These are phyloP conservation scores for Trichechus manatus DNA, from an alignment of 2,113 vertebrate genomes.

Conservation along the genomic window DNA sequence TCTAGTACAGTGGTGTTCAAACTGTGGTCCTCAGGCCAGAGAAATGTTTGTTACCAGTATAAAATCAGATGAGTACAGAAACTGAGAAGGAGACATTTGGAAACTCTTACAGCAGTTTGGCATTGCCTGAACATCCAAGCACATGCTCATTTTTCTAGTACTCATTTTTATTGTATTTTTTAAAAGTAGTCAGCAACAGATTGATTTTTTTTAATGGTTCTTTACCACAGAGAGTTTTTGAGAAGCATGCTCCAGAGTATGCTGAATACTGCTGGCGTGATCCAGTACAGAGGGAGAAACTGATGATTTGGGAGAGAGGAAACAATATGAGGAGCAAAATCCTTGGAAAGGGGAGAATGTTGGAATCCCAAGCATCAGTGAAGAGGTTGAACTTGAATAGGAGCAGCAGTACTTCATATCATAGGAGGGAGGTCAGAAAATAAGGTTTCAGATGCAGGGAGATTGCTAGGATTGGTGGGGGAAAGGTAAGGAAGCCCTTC, in stretches of 20 bases:
- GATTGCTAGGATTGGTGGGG: neutral
- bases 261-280: neutral
- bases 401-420: neutral
- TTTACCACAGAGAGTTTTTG: neutral
- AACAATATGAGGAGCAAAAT: neutral
- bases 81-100: neutral
- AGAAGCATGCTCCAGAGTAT: neutral
- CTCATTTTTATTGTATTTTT: neutral
- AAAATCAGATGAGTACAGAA: neutral
- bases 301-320: neutral
- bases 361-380: neutral
- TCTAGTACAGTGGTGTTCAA: neutral
- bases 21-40: too few species aligned
- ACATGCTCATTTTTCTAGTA: neutral
- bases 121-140: neutral
- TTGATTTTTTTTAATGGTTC: neutral
- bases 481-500: neutral
- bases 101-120: neutral
- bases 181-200: neutral
- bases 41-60: fast-evolving
- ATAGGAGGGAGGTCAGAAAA: neutral
- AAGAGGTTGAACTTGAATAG: neutral
- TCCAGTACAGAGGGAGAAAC: neutral
- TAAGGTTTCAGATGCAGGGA: neutral
- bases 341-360: neutral